A percentile compares a stretch with the other conserved stretches of the same genome.
These are phyloP conservation scores for Ondatra zibethicus DNA, from an alignment of 2,113 vertebrate species.

Conservation along the genomic window DNA sequence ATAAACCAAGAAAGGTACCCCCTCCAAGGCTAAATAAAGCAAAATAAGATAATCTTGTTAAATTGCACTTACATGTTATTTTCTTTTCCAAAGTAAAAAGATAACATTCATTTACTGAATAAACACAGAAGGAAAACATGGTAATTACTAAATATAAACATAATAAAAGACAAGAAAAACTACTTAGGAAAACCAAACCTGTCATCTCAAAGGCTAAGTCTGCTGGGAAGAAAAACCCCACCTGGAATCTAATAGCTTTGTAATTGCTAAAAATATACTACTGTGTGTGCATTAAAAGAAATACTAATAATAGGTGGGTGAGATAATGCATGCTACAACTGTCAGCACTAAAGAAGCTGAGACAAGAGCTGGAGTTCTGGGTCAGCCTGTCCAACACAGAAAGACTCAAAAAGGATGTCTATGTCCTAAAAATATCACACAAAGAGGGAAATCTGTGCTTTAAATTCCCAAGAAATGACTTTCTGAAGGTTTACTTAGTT, in stretches of 20 bases:
- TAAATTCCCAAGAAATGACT: constrained; percentile 17
- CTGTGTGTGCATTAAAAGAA: not conserved
- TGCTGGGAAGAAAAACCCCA: not conserved
- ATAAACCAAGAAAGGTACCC: constrained; percentile 90
- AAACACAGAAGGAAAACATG: not conserved
- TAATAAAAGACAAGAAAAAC: constrained; percentile 32
- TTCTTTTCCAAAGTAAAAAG: constrained; percentile 13
- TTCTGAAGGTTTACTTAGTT: not conserved
- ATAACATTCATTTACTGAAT: not conserved
- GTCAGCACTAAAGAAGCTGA: not conserved
- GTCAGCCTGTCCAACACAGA: not conserved
- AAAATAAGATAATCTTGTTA: not conserved
- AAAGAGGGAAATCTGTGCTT: constrained; percentile 34
- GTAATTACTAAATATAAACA: not conserved
- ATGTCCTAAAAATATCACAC: not conserved
- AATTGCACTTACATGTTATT: not conserved
- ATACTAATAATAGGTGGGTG: not conserved
- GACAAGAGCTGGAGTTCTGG: not conserved
- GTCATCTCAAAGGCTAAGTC: not conserved
- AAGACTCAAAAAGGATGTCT: not conserved
- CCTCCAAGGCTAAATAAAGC: constrained; percentile 89
- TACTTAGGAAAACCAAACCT: not conserved
- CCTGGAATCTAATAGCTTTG: not conserved
- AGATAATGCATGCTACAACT: not conserved
- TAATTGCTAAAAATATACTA: constrained; percentile 3